phyloP scores from a whole-genome alignment of 2,888 invertebrate species.

The Caenorhabditis becei region DNA sequence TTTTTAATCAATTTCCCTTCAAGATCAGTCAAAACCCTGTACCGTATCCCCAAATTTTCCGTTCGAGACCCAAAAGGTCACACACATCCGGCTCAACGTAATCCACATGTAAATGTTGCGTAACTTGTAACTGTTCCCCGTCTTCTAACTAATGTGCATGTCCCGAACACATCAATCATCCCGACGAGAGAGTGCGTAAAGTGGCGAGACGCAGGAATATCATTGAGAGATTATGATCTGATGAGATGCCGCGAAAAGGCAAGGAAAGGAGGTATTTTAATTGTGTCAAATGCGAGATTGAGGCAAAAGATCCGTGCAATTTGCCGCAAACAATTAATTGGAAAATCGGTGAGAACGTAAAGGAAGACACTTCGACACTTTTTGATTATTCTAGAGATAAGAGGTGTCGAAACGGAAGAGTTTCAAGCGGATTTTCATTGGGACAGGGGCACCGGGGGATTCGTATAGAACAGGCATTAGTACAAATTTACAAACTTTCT shows the following conservation, averaged over 20 bases:
- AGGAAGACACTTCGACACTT: neutral
- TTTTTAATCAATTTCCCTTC: too few species aligned
- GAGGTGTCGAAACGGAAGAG: neutral
- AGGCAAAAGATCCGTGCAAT: slow-evolving; percentile 40
- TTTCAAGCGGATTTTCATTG: too few species aligned
- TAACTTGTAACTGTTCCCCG: neutral
- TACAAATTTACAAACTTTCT: neutral
- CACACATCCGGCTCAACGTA: neutral
- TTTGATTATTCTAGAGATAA: neutral
- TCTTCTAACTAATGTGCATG: neutral
- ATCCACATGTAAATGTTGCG: neutral
- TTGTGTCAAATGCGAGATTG: slow-evolving; percentile 57
- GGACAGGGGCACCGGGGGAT: too few species aligned
- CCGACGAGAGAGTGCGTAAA: neutral
- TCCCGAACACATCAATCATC: slow-evolving; percentile 2
- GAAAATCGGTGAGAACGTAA: slow-evolving; percentile 2
- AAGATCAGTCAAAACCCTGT: too few species aligned
- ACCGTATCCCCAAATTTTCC: neutral
- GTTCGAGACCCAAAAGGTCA: slow-evolving; percentile 10
- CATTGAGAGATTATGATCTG: neutral
- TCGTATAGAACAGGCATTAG: neutral
- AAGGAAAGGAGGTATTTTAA: slow-evolving; percentile 50
- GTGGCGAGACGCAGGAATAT: neutral
- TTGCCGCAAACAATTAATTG: slow-evolving; percentile 59
- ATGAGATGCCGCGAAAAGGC: neutral